Percentiles rank a stretch among this genome's conserved stretches.
Conservation (phyloP, 2,888 invertebrate genomes). For the Macrophya alboannulata region DNA sequence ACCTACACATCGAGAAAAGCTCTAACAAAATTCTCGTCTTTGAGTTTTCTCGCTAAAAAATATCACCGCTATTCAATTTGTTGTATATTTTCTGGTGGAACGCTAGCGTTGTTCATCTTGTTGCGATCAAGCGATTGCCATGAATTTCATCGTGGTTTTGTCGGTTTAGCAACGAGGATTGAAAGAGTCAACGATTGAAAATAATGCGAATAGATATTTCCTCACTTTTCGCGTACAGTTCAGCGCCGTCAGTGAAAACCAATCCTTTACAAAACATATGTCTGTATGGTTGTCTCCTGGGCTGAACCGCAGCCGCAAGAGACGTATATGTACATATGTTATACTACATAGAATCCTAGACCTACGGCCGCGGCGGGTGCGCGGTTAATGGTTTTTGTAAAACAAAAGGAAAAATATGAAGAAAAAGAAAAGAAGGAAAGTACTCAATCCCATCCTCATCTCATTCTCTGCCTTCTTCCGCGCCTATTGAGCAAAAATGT, state of each 20-base stretch:
- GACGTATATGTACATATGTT: too few relatives aligned
- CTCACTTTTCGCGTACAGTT: neutral
- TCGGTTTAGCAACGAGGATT: neutral
- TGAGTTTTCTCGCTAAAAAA: neutral
- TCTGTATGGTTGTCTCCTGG: neutral
- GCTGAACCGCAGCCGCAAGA: neutral
- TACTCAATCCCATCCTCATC: constrained; percentile 30
- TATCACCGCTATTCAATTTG: neutral
- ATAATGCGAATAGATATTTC: neutral
- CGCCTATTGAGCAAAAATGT: constrained; percentile 35
- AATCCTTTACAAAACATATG: neutral
- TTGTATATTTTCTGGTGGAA: neutral
- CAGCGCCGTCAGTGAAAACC: neutral
- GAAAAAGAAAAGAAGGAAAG: constrained; percentile 11
- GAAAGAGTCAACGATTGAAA: neutral
- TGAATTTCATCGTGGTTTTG: neutral
- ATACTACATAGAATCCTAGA: constrained; percentile 2
- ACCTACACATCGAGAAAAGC: neutral
- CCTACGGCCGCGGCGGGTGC: neutral
- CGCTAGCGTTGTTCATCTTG: neutral
- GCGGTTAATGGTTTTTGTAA: constrained; percentile 34
- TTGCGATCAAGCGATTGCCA: neutral
- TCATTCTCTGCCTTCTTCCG: constrained; percentile 26
- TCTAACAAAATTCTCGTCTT: neutral
- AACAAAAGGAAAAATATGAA: constrained; percentile 28